Base-by-base conservation (phyloP, 2,888 invertebrate genomes). In the Pandemis cinnamomeana region DNA sequence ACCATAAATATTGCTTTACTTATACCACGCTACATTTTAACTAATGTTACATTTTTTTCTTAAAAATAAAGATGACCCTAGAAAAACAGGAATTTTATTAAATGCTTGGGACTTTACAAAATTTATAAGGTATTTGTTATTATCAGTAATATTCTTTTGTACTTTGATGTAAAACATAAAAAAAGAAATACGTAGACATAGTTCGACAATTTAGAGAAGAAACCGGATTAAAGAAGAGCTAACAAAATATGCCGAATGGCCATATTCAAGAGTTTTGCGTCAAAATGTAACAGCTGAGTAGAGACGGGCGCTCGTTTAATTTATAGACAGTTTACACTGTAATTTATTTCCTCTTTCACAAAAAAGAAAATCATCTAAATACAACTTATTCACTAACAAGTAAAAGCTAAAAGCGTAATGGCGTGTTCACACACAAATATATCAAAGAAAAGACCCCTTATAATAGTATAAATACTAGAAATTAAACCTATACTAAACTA, bases 1-100 rank as follows among this genome's bases (percentile, higher is more conserved):
- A 80, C 72, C 81, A 80, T 84, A 82, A 83, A 83, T 83, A 84
- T 84, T 83, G 82, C 83, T 78, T 81, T 78, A 70, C 78, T 79
- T 80, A 79, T 75, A 77, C 69, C 58, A 60, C 69, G 64, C 64
- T 61, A 70, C 62, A 70, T 53, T 69, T 61, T 71, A 70, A 70
- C 46, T 46, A 13, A 41, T 6, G 42, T 74, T 60, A 13, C 70
- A 48, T 70, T 70, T 46, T 51, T 61, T 44, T 62, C 71, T 66
- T 74, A 74, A 66, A 71, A 61, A 51, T 74, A 70, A 67, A 61
- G n/a, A 60, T 61, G 69, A 71, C 61, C 62, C 67, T 42, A 74
- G 44, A 71, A 69, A 6, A 6, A 15, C 8, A 68, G 36, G 48
- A 53, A 48, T 27, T 67, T 53, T n/a, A 48, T 36, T 46, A 11